A percentile compares a stretch with the other conserved stretches of the same genome.
These are phyloP conservation scores for Hirudinaria manillensis DNA, from an alignment of 2,888 invertebrate genomes.

Conservation along the genomic window DNA sequence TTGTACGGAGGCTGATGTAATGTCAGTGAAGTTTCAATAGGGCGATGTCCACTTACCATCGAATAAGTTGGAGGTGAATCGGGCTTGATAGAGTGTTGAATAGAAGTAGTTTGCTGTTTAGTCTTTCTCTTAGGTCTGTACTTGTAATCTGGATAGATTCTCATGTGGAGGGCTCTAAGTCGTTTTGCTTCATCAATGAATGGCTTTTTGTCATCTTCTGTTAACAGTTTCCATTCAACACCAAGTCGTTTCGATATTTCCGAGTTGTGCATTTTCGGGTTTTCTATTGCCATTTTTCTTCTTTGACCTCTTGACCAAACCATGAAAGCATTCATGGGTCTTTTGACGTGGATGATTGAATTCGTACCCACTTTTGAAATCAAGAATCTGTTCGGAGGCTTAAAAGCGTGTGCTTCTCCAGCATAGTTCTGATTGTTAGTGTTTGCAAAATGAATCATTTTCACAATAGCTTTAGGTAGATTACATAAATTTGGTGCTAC, in stretches of 20 bases:
- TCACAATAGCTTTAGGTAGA: no score
- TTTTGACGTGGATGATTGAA: conserved; percentile 17
- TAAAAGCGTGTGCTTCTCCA: not conserved
- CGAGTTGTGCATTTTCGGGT: conserved; percentile 29
- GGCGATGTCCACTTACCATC: not conserved
- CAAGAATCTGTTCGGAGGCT: conserved; percentile 10
- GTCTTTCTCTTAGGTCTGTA: conserved; percentile 22
- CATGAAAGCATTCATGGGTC: conserved; percentile 31
- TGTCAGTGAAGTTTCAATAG: not conserved
- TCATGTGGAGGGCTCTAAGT: conserved; percentile 16
- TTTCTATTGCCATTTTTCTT: conserved; percentile 22
- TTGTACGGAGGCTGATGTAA: not conserved
- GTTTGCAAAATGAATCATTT: not conserved
- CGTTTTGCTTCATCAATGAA: conserved; percentile 28
- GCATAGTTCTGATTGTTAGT: not conserved
- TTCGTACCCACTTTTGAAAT: not conserved
- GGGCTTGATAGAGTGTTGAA: not conserved
- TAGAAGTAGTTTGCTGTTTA: not conserved
- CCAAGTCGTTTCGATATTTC: conserved; percentile 26
- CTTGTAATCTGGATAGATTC: conserved; percentile 26
- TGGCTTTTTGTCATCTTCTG: conserved; percentile 20
- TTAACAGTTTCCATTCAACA: conserved; percentile 20
- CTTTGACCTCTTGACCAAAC: conserved; percentile 29
- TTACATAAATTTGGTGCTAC: no score
- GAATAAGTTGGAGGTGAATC: not conserved